Percentiles rank a stretch among this genome's conserved stretches.
These are phyloP conservation scores for Periphyllus acericola DNA, from an alignment of 2,888 invertebrate species.

Conservation along the genomic window DNA sequence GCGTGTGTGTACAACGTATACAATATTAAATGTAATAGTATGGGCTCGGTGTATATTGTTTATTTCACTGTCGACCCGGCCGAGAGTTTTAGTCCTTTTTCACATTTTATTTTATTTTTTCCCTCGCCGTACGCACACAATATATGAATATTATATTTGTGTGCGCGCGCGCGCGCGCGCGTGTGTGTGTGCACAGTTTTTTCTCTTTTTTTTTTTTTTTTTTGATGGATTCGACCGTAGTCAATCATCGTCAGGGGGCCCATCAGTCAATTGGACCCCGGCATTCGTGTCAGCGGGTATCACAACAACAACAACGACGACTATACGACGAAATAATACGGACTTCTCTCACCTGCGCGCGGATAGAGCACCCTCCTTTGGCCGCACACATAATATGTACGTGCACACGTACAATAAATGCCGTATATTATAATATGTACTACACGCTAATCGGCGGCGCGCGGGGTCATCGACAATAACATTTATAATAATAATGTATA, in stretches of 20 bases:
- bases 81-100: conserved; percentile 30
- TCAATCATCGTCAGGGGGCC: conserved; percentile 60
- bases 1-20: neutral
- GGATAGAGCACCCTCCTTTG: neutral
- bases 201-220: conserved; percentile 38
- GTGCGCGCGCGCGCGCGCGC: neutral
- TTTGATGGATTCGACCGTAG: conserved; percentile 55
- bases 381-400: too few relatives aligned
- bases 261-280: conserved; percentile 46
- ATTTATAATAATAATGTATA: too few relatives aligned
- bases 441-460: neutral
- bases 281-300: conserved; percentile 57
- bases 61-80: conserved; percentile 34
- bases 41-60: neutral
- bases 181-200: neutral
- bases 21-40: neutral
- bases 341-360: conserved; percentile 57
- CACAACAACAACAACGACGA: conserved; percentile 57
- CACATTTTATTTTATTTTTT: neutral
- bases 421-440: neutral
- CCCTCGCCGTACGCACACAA: neutral
- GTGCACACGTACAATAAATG: neutral
- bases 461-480: neutral
- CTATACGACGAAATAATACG: conserved; percentile 33
- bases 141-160: conserved; percentile 4